Evolutionary conservation across 2,888 invertebrate genomes (phyloP), one percentile per base, ranked within the genome.

Genomic region (Tenodera sinensis): DNA sequence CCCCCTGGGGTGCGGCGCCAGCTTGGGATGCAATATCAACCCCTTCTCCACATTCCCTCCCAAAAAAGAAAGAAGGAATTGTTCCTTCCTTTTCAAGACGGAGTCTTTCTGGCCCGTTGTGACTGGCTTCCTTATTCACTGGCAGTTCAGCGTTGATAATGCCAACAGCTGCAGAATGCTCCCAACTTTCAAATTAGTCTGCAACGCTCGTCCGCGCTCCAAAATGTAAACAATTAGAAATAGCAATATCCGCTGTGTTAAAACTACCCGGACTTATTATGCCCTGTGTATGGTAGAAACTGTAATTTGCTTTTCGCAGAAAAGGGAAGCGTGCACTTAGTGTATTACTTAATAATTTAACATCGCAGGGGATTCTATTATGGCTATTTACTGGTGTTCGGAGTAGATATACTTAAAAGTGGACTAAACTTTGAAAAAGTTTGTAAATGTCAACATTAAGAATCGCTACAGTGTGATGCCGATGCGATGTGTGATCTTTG

Each of bases 1-100:
- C 82, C 87, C 87, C 83, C 15, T 34, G 87, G 54, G 81, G 42
- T 28, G 86, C 71, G 28, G 47, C 81, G 87, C 87, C 83, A 87
- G 83, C 83, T 83, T 87, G 87, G 25, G 83, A 87, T 82, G 87
- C 87, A 42, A 87, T 87, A 87, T 87, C 87, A 87, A 20, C 87
- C 25, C 82, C 14, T n/a, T 25, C 42, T 42, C 42, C 42, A 12
- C 42, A 12, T 6, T 12, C 42, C 9, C 42, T n/a, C 71, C 28
- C n/a, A 42, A 42, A 85, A n/a, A 82, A 87, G 34, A 82, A 87
- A 28, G 81, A 27, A 8, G 7, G 83, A 14, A 83, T 14, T 8
- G 7, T 27, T 87, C 7, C 42, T 83, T 87, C 30, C 83, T 25
- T 87, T n/a, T 71, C 54, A 71, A 71, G 54, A 25, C 54, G 54